Evolutionary conservation across 2,113 vertebrate genomes (phyloP).

Genomic region (Megaceryle maxima): DNA sequence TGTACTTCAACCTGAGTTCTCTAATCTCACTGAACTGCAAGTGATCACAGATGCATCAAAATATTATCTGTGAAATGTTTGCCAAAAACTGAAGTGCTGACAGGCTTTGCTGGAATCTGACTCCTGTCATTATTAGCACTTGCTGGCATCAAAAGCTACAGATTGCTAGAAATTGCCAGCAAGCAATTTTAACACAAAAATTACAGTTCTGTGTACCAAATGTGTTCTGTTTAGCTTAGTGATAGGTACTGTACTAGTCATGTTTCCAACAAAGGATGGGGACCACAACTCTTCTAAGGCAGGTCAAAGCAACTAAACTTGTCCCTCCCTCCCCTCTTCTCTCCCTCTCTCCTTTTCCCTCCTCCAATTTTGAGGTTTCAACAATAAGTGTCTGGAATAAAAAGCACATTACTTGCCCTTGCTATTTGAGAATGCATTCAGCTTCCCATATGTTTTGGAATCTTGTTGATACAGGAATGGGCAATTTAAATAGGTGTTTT

Average conservation of each 20-base stretch:
- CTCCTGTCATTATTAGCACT: constrained; percentile 20
- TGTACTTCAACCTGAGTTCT: background rate
- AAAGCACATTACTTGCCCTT: background rate
- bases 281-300: background rate
- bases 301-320: background rate
- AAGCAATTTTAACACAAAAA: background rate
- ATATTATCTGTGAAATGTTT: background rate
- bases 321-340: background rate
- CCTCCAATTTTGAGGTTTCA: background rate
- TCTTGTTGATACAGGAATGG: background rate
- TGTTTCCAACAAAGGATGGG: background rate
- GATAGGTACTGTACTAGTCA: background rate
- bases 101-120: background rate
- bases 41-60: background rate
- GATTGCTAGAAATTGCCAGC: background rate
- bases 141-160: background rate
- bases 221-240: background rate
- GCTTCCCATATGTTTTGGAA: background rate
- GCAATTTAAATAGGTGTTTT: background rate
- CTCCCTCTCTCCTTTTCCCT: background rate
- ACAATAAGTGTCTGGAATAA: background rate
- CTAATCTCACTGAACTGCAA: background rate
- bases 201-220: background rate
- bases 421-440: background rate
- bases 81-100: constrained; percentile 32